Evolutionary conservation across 1,140 invertebrate genomes (phyloP).

Genomic region (Drosophila guanche): DNA sequence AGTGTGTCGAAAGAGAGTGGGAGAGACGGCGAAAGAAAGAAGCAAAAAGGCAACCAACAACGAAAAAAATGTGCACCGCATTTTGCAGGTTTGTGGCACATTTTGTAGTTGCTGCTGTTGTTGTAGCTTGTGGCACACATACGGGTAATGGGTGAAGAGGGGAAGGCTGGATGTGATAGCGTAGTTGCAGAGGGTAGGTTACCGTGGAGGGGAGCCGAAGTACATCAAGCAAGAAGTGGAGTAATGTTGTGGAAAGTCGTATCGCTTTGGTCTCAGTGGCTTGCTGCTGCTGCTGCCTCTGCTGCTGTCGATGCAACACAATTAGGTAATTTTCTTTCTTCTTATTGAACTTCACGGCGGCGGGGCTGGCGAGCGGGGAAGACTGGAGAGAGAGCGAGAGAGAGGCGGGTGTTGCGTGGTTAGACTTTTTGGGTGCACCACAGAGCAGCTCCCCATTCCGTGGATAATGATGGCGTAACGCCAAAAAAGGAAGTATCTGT

Average conservation of each 20-base stretch:
- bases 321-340: conserved; percentile 82
- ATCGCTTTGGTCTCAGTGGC: conserved; percentile 26
- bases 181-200: background rate
- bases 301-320: conserved; percentile 71
- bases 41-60: conserved; percentile 32
- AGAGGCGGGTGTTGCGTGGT: conserved; percentile 47
- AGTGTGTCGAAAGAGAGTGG: conserved; percentile 61
- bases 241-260: conserved; percentile 72
- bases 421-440: conserved; percentile 48
- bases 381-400: background rate
- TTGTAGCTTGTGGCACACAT: conserved; percentile 70
- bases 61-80: conserved; percentile 47
- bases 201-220: conserved; percentile 22
- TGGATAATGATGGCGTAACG: conserved; percentile 59
- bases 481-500: conserved; percentile 64
- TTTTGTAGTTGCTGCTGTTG: conserved; percentile 37
- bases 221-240: conserved; percentile 68
- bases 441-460: background rate
- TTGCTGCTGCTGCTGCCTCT: background rate
- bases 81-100: conserved; percentile 76
- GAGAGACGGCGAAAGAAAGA: conserved; percentile 65
- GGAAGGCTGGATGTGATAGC: background rate
- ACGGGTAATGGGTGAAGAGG: conserved; percentile 25
- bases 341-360: conserved; percentile 56
- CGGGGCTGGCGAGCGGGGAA: background rate